Evolutionary conservation across 2,888 invertebrate genomes (phyloP).

Genomic region (Eupithecia insigniata): DNA sequence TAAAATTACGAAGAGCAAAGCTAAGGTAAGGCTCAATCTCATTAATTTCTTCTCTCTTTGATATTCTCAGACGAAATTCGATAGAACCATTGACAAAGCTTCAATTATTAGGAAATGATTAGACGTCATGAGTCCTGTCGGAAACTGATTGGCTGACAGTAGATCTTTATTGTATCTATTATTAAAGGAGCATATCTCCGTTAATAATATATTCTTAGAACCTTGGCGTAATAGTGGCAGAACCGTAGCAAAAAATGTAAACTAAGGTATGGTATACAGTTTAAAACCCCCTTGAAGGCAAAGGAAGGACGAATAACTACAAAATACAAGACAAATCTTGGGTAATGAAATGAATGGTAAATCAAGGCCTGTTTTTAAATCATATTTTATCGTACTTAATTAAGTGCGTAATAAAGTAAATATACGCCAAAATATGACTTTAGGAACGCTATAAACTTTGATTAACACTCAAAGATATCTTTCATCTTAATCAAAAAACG

Average conservation of each 20-base stretch:
- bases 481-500: not conserved
- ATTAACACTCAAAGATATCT: conserved; percentile 2
- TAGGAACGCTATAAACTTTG: conserved; percentile 1
- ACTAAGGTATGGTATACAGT: too few relatives aligned
- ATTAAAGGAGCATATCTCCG: not conserved
- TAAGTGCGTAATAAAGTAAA: not conserved
- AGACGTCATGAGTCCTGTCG: not conserved
- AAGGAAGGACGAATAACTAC: not conserved
- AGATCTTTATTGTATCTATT: not conserved
- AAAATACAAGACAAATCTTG: not conserved
- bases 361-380: not conserved
- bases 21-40: not conserved
- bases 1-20: not conserved
- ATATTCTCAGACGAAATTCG: not conserved
- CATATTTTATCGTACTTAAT: too few relatives aligned
- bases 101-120: conserved; percentile 9
- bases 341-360: too few relatives aligned
- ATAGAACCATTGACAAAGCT: not conserved
- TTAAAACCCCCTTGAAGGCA: not conserved
- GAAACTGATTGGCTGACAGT: conserved; percentile 5
- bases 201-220: not conserved
- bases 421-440: not conserved
- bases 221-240: not conserved
- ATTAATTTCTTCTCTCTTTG: not conserved
- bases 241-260: not conserved